A percentile compares a stretch with the other conserved stretches of the same genome.
phyloP scores from a whole-genome alignment of 2,888 invertebrate genomes.

The Pterostichus madidus region DNA sequence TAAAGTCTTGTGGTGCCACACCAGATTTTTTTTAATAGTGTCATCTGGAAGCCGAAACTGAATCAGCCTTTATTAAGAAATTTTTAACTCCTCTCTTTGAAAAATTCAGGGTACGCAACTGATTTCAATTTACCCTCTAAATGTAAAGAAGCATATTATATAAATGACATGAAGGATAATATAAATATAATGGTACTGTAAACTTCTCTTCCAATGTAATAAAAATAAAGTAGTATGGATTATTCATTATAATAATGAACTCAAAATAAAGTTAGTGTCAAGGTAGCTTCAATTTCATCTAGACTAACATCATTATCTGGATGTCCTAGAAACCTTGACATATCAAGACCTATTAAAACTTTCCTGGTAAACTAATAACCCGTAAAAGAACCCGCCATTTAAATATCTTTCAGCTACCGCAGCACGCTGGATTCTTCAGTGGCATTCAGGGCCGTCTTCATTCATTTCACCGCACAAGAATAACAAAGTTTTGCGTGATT shows the following conservation, averaged over 20 bases:
- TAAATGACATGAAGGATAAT: no score
- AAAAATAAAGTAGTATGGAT: neutral
- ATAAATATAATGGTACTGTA: no score
- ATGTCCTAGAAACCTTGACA: conserved; percentile 15
- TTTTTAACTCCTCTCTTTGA: no score
- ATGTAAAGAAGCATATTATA: no score
- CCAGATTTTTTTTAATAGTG: no score
- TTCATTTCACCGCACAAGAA: neutral
- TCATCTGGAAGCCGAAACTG: no score
- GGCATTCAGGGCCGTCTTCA: neutral
- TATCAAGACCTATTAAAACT: conserved; percentile 12
- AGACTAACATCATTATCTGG: neutral
- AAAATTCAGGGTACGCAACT: no score
- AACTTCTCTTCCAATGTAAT: neutral
- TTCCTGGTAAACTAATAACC: conserved; percentile 15
- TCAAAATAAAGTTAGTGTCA: conserved; percentile 2
- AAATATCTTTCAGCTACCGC: conserved; percentile 12
- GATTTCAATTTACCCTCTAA: no score
- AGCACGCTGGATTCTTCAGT: neutral
- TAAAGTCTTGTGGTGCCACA: no score
- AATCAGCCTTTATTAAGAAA: no score
- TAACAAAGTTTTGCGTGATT: no score
- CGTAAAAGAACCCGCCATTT: conserved; percentile 5
- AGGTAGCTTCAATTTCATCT: conserved; percentile 2
- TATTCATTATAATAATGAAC: neutral